A percentile compares a stretch with the other conserved stretches of the same genome.
Evolutionary conservation across 2,797 vertebrate genomes (phyloP).

Genomic region (Notoglanidium macrostoma): DNA sequence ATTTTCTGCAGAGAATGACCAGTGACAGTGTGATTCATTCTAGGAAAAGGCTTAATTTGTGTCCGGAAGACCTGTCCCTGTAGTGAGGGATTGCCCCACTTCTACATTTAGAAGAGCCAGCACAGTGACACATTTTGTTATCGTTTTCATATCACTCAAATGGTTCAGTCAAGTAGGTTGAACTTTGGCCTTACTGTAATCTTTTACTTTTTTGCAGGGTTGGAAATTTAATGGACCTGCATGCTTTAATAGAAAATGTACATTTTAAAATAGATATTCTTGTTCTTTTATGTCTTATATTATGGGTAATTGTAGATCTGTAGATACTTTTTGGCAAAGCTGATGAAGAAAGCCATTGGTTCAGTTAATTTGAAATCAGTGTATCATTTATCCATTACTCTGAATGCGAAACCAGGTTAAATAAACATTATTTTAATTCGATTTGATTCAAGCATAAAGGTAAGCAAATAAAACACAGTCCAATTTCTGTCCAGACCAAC

Average conservation of each 20-base stretch:
- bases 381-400: not conserved
- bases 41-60: constrained; percentile 44
- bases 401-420: not conserved
- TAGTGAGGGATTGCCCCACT: constrained; percentile 24
- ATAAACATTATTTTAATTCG: not conserved
- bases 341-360: not conserved
- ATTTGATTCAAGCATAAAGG: not conserved
- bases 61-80: constrained; percentile 38
- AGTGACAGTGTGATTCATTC: constrained; percentile 44
- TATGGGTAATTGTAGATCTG: not conserved
- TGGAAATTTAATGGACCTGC: constrained; percentile 3
- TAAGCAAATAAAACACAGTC: not conserved
- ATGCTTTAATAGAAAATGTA: not conserved
- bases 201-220: not conserved
- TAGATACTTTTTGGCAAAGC: not conserved
- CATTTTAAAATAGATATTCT: not conserved
- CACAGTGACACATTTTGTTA: constrained; percentile 33
- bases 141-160: constrained; percentile 31
- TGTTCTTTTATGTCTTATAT: not conserved
- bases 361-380: not conserved
- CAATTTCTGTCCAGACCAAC: not conserved
- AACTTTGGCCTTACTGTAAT: constrained; percentile 28
- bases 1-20: constrained; percentile 41
- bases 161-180: constrained; percentile 28
- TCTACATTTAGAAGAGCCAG: constrained; percentile 36